Evolutionary conservation across 1,140 invertebrate genomes (phyloP).

Genomic region (Chironomus tepperi): DNA sequence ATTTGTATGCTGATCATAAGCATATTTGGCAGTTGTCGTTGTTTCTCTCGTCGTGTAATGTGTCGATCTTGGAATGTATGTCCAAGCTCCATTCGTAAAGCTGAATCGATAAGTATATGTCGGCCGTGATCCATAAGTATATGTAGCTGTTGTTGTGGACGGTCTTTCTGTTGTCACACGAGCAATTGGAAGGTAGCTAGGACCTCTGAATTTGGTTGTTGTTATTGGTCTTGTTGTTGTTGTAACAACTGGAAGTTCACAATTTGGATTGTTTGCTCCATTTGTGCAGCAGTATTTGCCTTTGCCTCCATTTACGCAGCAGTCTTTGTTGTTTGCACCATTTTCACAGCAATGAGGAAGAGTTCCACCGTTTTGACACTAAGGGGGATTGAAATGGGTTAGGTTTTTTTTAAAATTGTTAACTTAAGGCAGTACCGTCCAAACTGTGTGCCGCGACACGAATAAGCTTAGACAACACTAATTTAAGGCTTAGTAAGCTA

Average conservation of each 20-base stretch:
- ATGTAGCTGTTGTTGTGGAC: background rate
- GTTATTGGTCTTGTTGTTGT: background rate
- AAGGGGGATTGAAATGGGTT: background rate
- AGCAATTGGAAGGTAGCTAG: background rate
- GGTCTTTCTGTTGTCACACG: background rate
- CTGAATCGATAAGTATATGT: background rate
- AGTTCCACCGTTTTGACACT: background rate
- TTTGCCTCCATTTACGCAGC: background rate
- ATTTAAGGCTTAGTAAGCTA: no score
- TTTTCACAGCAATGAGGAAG: slow-evolving; percentile 14
- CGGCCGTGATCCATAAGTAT: background rate
- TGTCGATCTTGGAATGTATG: background rate
- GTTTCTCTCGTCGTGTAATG: background rate
- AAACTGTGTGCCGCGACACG: no score
- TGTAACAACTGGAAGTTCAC: background rate
- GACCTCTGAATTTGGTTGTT: background rate
- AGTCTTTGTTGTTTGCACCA: background rate
- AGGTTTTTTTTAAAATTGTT: no score
- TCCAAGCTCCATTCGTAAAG: background rate
- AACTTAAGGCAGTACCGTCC: no score
- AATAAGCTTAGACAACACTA: no score
- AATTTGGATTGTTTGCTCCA: background rate
- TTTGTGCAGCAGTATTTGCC: slow-evolving; percentile 6
- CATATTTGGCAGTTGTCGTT: background rate
- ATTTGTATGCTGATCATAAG: background rate